Base-by-base conservation (phyloP, 2,888 invertebrate genomes). In the Troides oblongomaculatus region DNA sequence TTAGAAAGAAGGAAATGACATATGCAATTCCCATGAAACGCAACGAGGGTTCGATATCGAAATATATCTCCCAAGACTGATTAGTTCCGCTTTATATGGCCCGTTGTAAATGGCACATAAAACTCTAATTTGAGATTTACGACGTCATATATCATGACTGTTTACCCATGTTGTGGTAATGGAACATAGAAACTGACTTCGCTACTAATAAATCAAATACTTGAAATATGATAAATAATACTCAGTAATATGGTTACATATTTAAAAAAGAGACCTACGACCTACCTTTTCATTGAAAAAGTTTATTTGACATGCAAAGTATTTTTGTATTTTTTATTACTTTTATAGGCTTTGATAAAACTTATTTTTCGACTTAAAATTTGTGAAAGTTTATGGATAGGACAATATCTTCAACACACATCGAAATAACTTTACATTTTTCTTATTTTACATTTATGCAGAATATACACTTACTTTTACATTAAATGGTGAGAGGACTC, bases 91-190 rank as follows among this genome's bases (percentile, higher is more conserved):
- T 82, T 85, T 84, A 82, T 81, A 81, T 77, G 80, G 78, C 74
- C 72, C 71, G 74, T 78, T 78, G 80, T 89, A 88, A 89, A 88
- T 82, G 73, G 73, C 74, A 72, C 80, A 77, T 84, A 79, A 82
- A 81, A 78, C 78, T 79, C 88, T 87, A 88, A 89, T 89, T 86
- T 82, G 80, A 83, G 83, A 89, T 89, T 89, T 90, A 90, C 81
- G 85, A 80, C 77, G 76, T 76, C 79, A 78, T 89, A 88, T 87
- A 89, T 89, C 82, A 84, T 75, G 77, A 77, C 76, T 84, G 84
- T 86, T 86, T 84, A 80, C 77, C 72, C 70, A 74, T 81, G 80
- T 83, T 84, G 84, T 81, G 81, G 83, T 82, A 81, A 80, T 74
- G 75, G 66, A 72, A 72, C 72, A 57, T n/a, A 64, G 66, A 70